Base-by-base conservation (phyloP, 1,140 invertebrate species). In the Plodia interpunctella region DNA sequence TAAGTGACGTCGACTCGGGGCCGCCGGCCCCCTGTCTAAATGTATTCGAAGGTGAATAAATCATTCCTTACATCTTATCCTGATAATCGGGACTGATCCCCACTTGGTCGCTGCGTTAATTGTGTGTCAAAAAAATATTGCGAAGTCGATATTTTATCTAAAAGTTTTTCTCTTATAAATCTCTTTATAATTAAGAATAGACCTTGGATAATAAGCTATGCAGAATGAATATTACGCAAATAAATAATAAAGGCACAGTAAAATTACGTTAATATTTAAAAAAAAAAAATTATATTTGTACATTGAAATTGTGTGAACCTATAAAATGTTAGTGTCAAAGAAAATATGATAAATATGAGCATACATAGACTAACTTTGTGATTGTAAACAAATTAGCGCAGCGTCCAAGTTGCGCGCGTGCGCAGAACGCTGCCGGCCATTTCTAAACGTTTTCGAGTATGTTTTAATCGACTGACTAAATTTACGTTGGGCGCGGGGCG, bases 401-500 rank as follows among this genome's bases (percentile, higher is more conserved):
- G 38, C 38, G 38, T 1, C 38, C 38, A 44, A 44, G 13, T 17
- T 44, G 0, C 32, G 32, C 38, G 38, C 38, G 38, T 17, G 38
- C 15, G 10, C 15, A 44, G 13, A 44, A 44, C 38, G 13, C 38
- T 13, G 38, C 38, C n/a, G 38, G 38, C 38, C 13, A 44, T 44
- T 44, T 44, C 5, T 44, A 44, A 44, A 44, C 15, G 38, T 44
- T 44, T 44, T 44, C 38, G 15, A n/a, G 38, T 44, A 44, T 44
- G 38, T 44, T 44, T 44, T 44, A 44, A 44, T 44, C 38, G 38
- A 44, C 38, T 44, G 38, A 44, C 38, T 44, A 32, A 32, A 32
- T 32, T 32, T 32, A 32, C 30, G 30, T 44, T 17, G 38, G 38
- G 38, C 55, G 63, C 60, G 59, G 55, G 63, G 65, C 52, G 69